These are phyloP conservation scores for Edolisoma coerulescens DNA, from an alignment of 2,113 vertebrate genomes.

Conservation along the genomic window DNA sequence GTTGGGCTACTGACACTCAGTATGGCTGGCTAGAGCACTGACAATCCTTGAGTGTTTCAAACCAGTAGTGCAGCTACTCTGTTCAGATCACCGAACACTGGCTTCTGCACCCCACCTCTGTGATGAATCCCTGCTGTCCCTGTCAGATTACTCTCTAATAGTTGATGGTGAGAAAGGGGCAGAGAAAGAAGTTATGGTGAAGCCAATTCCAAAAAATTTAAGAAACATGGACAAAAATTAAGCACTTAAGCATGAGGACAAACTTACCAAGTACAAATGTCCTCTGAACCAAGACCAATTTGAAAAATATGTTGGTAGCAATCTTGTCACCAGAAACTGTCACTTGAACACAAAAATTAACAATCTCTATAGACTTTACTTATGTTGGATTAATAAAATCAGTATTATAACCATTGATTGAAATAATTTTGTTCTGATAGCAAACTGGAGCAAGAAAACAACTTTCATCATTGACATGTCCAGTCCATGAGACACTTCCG, in stretches of 20 bases:
- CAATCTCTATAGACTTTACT: not conserved
- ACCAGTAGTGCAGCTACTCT: not conserved
- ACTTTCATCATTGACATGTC: not conserved
- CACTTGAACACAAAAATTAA: not conserved
- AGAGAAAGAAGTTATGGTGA: not conserved
- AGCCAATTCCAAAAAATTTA: not conserved
- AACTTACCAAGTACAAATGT: accelerated
- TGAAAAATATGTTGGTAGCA: not conserved
- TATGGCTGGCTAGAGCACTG: not conserved
- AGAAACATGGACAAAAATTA: not conserved
- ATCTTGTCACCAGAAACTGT: not conserved
- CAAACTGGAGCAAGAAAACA: not conserved
- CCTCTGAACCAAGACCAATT: not conserved
- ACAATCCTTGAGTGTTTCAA: not conserved
- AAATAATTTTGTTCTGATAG: not conserved
- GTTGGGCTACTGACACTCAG: not conserved
- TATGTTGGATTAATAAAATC: not conserved
- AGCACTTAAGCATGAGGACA: not conserved
- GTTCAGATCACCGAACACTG: not conserved
- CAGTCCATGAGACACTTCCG: not conserved
- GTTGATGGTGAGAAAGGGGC: not conserved
- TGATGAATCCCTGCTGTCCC: not conserved
- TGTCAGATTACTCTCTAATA: not conserved
- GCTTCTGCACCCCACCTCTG: not conserved
- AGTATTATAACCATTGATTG: not conserved